These are phyloP conservation scores for Eleginops maclovinus DNA, from an alignment of 2,113 vertebrate genomes.

Conservation along the genomic window DNA sequence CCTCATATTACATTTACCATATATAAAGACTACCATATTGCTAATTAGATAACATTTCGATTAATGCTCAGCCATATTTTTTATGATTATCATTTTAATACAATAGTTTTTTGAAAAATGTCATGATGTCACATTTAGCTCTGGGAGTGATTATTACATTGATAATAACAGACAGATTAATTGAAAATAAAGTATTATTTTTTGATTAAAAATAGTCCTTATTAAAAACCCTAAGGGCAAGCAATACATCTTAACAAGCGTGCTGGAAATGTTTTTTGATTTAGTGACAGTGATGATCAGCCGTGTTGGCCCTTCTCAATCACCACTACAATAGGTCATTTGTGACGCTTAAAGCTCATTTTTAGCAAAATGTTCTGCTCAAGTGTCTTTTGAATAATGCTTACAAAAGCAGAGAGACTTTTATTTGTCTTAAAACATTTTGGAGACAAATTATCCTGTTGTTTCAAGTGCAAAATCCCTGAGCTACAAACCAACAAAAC, in stretches of 20 bases:
- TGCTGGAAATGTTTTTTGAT: not conserved
- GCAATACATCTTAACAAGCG: not conserved
- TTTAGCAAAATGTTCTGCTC: not conserved
- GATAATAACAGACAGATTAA: not conserved
- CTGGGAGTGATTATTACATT: not conserved
- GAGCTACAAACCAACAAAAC: slow-evolving; percentile 21
- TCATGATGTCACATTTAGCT: not conserved
- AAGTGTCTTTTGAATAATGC: not conserved
- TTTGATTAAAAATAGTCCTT: not conserved
- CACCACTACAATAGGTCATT: slow-evolving; percentile 15
- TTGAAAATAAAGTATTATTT: not conserved
- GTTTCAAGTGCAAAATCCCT: slow-evolving; percentile 30
- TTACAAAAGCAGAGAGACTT: not conserved
- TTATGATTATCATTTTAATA: not conserved
- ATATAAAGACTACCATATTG: too few species aligned
- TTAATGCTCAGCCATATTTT: not conserved
- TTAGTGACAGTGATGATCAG: slow-evolving; percentile 8
- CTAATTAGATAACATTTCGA: not conserved
- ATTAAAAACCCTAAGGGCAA: not conserved
- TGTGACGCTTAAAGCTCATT: slow-evolving; percentile 57
- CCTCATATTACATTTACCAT: not conserved
- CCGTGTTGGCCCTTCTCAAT: slow-evolving; percentile 1
- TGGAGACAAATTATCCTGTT: slow-evolving; percentile 14
- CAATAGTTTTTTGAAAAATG: not conserved
- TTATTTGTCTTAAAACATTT: slow-evolving; percentile 44